Conservation (phyloP, 2,797 vertebrate genomes). For the Pseudochirops corinnae region DNA sequence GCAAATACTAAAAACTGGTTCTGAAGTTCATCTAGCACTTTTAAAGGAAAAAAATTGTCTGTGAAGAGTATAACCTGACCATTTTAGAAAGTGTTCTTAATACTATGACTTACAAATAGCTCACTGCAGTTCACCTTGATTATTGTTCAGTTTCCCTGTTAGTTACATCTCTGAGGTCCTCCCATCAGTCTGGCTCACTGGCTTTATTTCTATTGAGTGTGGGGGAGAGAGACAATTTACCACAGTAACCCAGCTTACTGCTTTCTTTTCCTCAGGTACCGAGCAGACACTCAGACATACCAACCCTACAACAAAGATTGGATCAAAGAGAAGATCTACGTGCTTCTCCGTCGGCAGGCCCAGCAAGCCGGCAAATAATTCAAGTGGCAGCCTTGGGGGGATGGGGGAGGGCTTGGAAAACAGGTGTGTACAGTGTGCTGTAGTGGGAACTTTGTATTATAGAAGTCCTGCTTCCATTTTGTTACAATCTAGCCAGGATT, state of each 20-base stretch:
- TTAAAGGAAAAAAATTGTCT: conserved; percentile 22
- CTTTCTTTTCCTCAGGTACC: conserved; percentile 88
- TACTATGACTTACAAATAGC: conserved; percentile 37
- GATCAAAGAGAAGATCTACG: conserved; percentile 99
- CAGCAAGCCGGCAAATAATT: conserved; percentile 94
- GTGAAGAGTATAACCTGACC: neutral
- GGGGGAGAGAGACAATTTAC: neutral
- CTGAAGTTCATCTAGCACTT: neutral
- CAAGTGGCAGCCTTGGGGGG: conserved; percentile 53
- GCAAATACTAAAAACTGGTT: conserved; percentile 19
- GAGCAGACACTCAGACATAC: conserved; percentile 97
- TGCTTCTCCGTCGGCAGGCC: conserved; percentile 95
- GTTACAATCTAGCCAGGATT: conserved; percentile 80
- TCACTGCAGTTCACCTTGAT: neutral
- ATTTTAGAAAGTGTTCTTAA: conserved; percentile 37
- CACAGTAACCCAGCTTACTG: conserved; percentile 51
- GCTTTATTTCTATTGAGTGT: neutral
- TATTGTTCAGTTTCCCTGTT: neutral
- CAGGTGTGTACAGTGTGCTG: conserved; percentile 84
- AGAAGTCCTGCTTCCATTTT: conserved; percentile 85
- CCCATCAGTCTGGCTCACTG: neutral
- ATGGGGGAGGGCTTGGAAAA: conserved; percentile 81
- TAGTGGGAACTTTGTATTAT: conserved; percentile 86
- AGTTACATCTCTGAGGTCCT: neutral
- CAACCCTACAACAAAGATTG: conserved; percentile 99